Base-by-base conservation (phyloP, 2,113 vertebrate genomes). In the Callionymus lyra region DNA sequence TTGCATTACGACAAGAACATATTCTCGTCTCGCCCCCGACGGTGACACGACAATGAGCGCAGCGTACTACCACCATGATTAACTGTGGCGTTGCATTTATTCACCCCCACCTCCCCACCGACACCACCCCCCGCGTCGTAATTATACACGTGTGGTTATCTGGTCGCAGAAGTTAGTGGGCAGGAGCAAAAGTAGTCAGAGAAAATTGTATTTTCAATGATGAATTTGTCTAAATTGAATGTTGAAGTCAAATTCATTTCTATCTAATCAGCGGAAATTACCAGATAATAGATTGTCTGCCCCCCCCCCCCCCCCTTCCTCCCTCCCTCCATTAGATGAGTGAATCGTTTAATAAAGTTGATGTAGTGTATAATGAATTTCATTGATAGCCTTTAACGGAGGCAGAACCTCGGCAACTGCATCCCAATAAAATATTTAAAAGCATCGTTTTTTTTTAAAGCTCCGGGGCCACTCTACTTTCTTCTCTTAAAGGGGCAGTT, bases 121-220 rank as follows among this genome's bases (percentile, higher is more conserved):
- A n/a, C n/a, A n/a, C 72, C 76, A 51, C 67, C 70, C 71, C 68
- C 35, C 38, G 50, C 52, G 61, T 59, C 41, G 50, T 54, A 70
- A 78, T 78, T 70, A 68, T 68, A 62, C 56, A 44, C 59, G 68
- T 80, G 68, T 74, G 61, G 70, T 70, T 80, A 74, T 74, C 65
- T 63, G 31, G 40, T 48, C 53, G 31, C 44, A 71, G 50, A 59
- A 60, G 58, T 63, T 56, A 76, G 58, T 60, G 62, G 63, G 63
- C 72, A 47, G 46, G 35, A 52, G 65, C 41, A 38, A 73, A 69
- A 65, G 51, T 72, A 62, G 71, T 81, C 37, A 1, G 2, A 12
- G 38, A 66, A 53, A 68, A 3, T 27, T 71, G 53, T 56, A 31
- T 60, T 56, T 71, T 61, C 19, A 60, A 67, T 74, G 52, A 63